Conservation (phyloP, 2,113 vertebrate genomes). For the Numenius arquata region DNA sequence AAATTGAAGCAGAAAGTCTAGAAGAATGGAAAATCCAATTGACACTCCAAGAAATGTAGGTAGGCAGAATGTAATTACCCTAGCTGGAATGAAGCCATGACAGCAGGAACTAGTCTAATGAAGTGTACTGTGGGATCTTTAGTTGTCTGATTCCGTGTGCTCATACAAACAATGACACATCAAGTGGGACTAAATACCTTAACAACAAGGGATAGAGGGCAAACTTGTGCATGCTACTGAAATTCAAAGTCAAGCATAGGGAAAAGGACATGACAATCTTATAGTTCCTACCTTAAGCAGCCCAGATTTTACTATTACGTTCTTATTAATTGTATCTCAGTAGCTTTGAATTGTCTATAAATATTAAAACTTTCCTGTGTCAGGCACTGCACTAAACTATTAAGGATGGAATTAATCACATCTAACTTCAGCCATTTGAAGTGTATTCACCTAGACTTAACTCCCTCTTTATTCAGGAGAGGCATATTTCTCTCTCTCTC, state of each 20-base stretch:
- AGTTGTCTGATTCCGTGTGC: not conserved
- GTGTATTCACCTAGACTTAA: not conserved
- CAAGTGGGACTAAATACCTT: not conserved
- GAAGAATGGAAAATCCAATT: not conserved
- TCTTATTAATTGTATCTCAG: not conserved
- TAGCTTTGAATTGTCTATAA: not conserved
- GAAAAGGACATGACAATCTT: not conserved
- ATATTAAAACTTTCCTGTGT: not conserved
- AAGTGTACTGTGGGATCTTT: not conserved
- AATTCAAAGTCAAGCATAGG: not conserved
- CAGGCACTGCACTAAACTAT: not conserved
- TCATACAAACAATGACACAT: not conserved
- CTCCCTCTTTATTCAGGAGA: not conserved
- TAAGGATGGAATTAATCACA: not conserved
- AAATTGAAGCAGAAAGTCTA: not conserved
- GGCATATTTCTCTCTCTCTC: not conserved
- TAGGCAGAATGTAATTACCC: not conserved
- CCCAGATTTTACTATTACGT: not conserved
- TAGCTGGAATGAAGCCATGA: not conserved
- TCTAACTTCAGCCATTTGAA: not conserved
- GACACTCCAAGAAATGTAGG: not conserved
- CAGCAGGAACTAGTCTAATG: not conserved
- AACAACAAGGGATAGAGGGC: rapidly evolving
- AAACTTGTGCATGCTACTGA: not conserved
- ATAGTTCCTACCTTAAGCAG: not conserved